Evolutionary conservation across 2,888 invertebrate species (phyloP).

Genomic region (Tenodera sinensis): DNA sequence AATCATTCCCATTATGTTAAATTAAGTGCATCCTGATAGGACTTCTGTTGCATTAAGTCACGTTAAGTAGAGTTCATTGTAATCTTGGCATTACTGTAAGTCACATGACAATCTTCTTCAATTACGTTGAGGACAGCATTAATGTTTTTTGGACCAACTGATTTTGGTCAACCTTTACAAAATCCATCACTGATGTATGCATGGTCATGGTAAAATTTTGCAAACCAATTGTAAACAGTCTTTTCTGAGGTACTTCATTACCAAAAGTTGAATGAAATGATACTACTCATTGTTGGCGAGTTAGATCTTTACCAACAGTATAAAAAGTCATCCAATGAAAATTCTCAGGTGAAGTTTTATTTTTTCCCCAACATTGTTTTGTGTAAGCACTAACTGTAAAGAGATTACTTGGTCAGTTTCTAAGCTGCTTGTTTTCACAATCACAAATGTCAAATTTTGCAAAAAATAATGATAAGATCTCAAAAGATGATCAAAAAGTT

Average conservation of each 20-base stretch:
- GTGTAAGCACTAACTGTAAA: too few species aligned
- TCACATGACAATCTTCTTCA: neutral
- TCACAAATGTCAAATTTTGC: neutral
- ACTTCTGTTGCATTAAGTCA: too few species aligned
- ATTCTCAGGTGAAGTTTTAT: neutral
- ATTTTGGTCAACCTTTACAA: neutral
- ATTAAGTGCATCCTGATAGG: too few species aligned
- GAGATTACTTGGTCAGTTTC: neutral
- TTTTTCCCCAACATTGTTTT: neutral
- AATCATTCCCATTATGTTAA: too few species aligned
- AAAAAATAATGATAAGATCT: neutral
- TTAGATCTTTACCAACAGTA: too few species aligned
- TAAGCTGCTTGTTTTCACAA: neutral
- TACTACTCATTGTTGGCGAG: neutral
- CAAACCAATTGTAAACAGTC: neutral
- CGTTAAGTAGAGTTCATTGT: too few species aligned
- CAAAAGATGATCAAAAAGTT: neutral
- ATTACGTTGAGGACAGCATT: neutral
- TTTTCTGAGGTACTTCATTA: neutral
- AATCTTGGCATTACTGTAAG: too few species aligned
- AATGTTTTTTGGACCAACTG: neutral
- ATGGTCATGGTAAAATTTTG: neutral
- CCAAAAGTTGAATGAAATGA: neutral
- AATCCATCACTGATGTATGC: neutral
- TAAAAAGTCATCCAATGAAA: neutral